phyloP scores from a whole-genome alignment of 2,888 invertebrate species.

The Aleiodes leptofemur region DNA sequence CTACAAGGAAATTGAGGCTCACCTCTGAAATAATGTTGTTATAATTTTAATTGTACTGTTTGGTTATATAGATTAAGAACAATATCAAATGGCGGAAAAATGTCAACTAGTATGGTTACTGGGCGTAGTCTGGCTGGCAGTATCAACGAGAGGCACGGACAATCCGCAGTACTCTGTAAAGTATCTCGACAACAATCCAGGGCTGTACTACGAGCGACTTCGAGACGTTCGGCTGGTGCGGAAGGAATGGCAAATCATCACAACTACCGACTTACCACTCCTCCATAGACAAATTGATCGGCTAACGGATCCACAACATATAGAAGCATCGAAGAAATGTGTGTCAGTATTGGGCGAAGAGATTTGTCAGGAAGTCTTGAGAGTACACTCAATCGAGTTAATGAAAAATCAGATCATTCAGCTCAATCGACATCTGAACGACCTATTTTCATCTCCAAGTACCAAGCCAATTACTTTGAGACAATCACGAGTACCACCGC shows the following conservation, averaged over 20 bases:
- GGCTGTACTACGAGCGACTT: slow-evolving; percentile 1
- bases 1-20: too few relatives aligned
- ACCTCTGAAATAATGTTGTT: too few relatives aligned
- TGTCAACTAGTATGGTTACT: too few relatives aligned
- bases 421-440: background rate
- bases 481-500: background rate
- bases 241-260: slow-evolving; percentile 12
- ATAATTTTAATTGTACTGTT: too few relatives aligned
- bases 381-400: background rate
- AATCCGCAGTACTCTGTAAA: background rate
- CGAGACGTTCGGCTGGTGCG: slow-evolving; percentile 6
- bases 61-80: too few relatives aligned
- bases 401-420: background rate
- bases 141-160: background rate
- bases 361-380: background rate
- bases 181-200: background rate
- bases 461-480: background rate
- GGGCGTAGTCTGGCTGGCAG: too few relatives aligned
- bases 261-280: background rate
- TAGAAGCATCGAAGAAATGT: background rate
- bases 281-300: background rate
- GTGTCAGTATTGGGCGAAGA: background rate
- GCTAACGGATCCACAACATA: background rate
- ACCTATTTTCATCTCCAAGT: background rate
- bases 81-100: too few relatives aligned